These are phyloP conservation scores for Aptenodytes patagonicus DNA, from an alignment of 2,113 vertebrate species.

Conservation along the genomic window DNA sequence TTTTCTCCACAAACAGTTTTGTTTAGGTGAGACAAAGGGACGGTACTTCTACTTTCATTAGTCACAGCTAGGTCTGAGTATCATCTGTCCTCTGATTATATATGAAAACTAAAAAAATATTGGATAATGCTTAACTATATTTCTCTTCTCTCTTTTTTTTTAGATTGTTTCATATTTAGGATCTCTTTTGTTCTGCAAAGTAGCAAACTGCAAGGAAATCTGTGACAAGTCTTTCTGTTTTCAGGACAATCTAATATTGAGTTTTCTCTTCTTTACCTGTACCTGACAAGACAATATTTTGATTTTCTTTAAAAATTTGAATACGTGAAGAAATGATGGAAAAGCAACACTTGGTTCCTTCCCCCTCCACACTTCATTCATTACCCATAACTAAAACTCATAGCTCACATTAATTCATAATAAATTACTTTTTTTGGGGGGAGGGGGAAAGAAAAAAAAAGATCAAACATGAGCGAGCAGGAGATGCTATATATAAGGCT, in stretches of 20 bases:
- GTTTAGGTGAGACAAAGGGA: neutral
- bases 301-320: neutral
- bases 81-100: neutral
- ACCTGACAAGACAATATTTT: neutral
- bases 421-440: neutral
- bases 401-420: neutral
- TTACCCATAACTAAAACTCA: neutral
- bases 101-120: neutral
- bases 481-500: neutral
- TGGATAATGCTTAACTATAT: neutral
- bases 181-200: neutral
- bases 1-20: neutral
- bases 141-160: neutral
- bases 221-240: neutral
- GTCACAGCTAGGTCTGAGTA: neutral
- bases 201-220: neutral
- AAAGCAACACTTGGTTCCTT: neutral
- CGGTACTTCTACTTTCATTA: neutral
- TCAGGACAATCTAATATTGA: neutral
- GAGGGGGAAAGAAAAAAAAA: neutral
- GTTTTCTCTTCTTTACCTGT: neutral
- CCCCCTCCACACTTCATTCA: neutral
- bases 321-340: neutral
- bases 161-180: neutral
- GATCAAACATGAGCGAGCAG: neutral